Evolutionary conservation across 1,140 invertebrate genomes (phyloP), one percentile per base, ranked within the genome.

Genomic region (Brachionus rubens): DNA sequence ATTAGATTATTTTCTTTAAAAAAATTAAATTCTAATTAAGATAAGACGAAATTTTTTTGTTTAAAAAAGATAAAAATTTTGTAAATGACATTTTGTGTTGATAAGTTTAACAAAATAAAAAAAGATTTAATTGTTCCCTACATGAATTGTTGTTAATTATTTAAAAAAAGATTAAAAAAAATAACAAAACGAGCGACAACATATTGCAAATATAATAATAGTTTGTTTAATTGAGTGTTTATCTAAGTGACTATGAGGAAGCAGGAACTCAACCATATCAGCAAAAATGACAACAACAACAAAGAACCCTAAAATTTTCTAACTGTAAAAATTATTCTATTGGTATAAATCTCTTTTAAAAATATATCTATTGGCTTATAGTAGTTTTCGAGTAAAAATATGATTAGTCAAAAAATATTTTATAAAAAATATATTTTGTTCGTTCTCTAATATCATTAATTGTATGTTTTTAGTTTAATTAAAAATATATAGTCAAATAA

Each of bases 401-500:
- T 59, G 54, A 59, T 59, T 59, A 33, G 54, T 59, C 54, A 59
- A 59, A 40, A 48, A 16, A 6, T 48, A 1, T 3, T 10, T 16
- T 24, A 43, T 21, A 14, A 26, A 40, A 40, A 5, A 24, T 12
- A 65, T 14, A 7, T 21, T 2, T 36, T n/a, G n/a, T n/a, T n/a
- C n/a, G n/a, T n/a, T n/a, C 14, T 36, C 7, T 21, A 43, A 65
- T 65, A 43, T 41, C 19, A 26, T 41, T 65, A 43, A 43, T 65
- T 65, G 59, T 65, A 65, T 65, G 59, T 65, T 65, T 65, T 14
- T 65, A 24, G 59, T 43, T 65, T 65, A 65, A 65, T 65, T 65
- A 65, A 65, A 65, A 43, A 65, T 19, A 21, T 16, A 10, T 10
- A 33, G 30, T 12, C 26, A 54, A n/a, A 28, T 26, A 1, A 7